These are phyloP conservation scores for Petrophora chlorosata DNA, from an alignment of 2,888 invertebrate species.

Conservation along the genomic window DNA sequence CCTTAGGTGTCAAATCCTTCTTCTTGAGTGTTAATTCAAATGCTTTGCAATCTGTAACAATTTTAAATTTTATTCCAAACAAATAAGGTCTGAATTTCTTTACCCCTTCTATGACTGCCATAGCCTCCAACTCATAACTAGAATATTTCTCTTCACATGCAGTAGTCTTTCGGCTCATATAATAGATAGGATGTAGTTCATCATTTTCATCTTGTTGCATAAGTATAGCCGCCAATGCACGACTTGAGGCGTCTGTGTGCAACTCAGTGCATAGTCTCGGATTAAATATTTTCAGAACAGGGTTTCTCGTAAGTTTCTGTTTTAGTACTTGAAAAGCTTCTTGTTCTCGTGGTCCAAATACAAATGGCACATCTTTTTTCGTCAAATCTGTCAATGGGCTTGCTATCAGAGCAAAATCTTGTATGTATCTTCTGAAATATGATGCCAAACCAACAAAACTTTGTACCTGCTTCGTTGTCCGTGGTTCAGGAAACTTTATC, in stretches of 20 bases:
- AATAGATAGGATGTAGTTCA: conserved; percentile 13
- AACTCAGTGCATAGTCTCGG: conserved; percentile 23
- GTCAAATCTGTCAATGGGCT: conserved; percentile 33
- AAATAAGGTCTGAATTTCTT: conserved; percentile 31
- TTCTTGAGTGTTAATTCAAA: conserved; percentile 26
- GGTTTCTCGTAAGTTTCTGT: conserved; percentile 15
- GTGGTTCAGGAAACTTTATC: conserved; percentile 4
- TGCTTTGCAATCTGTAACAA: conserved; percentile 16
- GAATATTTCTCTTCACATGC: conserved; percentile 4
- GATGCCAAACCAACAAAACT: conserved; percentile 18
- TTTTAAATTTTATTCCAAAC: conserved; percentile 30
- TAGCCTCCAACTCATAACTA: conserved; percentile 35
- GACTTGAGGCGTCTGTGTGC: conserved; percentile 26
- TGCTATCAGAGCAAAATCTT: conserved; percentile 38
- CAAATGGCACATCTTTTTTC: conserved; percentile 20
- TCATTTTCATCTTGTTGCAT: conserved; percentile 1
- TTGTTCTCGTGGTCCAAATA: conserved; percentile 15
- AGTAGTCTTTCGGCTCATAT: conserved; percentile 18
- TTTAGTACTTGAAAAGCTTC: conserved; percentile 25
- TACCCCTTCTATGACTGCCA: conserved; percentile 30
- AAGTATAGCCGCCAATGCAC: conserved; percentile 7
- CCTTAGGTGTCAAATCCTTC: too few species aligned
- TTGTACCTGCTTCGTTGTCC: conserved; percentile 1
- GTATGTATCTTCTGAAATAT: conserved; percentile 40
- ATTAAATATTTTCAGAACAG: conserved; percentile 37